A percentile compares a stretch with the other conserved stretches of the same genome.
phyloP scores from a whole-genome alignment of 1,140 invertebrate genomes.

The Dendroctonus ponderosae region DNA sequence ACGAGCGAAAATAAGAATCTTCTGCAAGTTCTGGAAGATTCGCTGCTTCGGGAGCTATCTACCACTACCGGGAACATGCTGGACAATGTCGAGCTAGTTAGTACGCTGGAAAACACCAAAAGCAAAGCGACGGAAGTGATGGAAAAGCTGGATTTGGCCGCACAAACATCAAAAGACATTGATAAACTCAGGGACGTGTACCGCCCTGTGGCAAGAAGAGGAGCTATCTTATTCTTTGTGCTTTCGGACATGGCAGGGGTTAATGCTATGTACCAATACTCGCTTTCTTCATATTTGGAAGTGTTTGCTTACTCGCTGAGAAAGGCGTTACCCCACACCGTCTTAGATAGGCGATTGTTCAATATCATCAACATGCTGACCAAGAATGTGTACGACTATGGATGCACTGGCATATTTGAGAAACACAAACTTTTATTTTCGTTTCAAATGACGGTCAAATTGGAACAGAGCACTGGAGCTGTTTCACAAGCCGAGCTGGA shows the following conservation, averaged over 20 bases:
- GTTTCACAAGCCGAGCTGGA: constrained; percentile 74
- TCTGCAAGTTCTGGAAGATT: constrained; percentile 78
- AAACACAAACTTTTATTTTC: constrained; percentile 87
- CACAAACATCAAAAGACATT: constrained; percentile 72
- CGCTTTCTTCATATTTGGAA: constrained; percentile 73
- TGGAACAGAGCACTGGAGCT: constrained; percentile 66
- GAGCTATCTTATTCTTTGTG: constrained; percentile 87
- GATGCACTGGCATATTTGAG: constrained; percentile 89
- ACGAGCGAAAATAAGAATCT: constrained; percentile 82
- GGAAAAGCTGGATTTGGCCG: constrained; percentile 68
- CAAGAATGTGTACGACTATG: constrained; percentile 84
- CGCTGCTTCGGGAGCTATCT: constrained; percentile 75
- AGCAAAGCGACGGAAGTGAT: constrained; percentile 73
- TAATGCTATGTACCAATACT: constrained; percentile 91
- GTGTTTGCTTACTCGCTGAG: constrained; percentile 78
- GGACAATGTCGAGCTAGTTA: constrained; percentile 81
- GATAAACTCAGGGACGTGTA: constrained; percentile 80
- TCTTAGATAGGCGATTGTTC: constrained; percentile 65
- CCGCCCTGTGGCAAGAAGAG: constrained; percentile 74
- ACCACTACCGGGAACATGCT: constrained; percentile 86
- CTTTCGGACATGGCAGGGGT: constrained; percentile 81
- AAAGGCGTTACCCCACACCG: constrained; percentile 74
- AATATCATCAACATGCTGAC: constrained; percentile 85
- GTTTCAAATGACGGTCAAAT: constrained; percentile 83
- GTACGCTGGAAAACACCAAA: constrained; percentile 86